Evolutionary conservation across 2,888 invertebrate species (phyloP), one percentile per base, ranked within the genome.

Genomic region (Drosophila nr. perissopoda): DNA sequence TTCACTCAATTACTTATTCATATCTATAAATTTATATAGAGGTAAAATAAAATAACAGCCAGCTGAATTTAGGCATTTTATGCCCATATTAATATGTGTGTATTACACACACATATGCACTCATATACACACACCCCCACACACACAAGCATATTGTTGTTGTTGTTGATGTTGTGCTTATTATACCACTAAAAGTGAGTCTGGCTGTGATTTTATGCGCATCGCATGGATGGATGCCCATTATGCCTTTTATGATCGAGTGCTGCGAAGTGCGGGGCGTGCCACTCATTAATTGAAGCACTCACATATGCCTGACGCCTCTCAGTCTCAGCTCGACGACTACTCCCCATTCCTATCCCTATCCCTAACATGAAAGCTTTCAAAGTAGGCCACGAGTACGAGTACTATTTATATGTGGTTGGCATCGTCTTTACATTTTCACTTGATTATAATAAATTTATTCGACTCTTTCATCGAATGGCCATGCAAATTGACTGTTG

Each of bases 191-290:
- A n/a, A 21, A 27, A 18, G 54, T 36, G 33, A 49, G 67, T 53
- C 80, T 71, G 45, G 65, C 80, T 58, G 52, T 76, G 78, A 78
- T 76, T 78, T 78, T 62, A 76, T 80, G 68, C 68, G 53, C 63
- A 25, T 57, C 71, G 65, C 78, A 68, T 70, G 61, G 60, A 38
- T 68, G 70, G 60, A 38, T 70, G 68, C 54, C 70, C 68, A 77
- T 80, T 71, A 71, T 76, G 68, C 36, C 61, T 63, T 80, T 80
- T 80, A 79, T 69, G 76, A 78, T 76, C 76, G 62, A 60, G 62
- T 71, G 42, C 45, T 34, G 54, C 34, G 21, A 27, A 18, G 53
- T 56, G 59, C n/a, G 29, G 53, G 76, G 76, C 60, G 57, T 78
- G 71, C 38, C 60, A 16, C 64, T 63, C 71, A 78, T 71, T 78